Conservation (phyloP, 1,140 invertebrate genomes). For the Psilanteris sp. region DNA sequence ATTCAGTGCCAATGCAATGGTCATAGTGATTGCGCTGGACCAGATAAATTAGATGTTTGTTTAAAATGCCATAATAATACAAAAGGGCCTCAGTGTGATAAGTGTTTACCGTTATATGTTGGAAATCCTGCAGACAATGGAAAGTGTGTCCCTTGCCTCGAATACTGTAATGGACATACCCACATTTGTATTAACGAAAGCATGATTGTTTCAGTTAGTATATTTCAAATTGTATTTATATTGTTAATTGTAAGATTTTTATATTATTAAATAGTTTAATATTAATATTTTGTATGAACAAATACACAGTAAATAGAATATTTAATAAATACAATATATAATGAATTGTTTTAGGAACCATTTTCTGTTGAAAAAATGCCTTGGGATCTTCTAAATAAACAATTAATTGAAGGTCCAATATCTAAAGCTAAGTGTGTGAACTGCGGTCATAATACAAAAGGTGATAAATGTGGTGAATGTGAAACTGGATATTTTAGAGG, state of each 20-base stretch:
- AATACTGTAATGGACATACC: slow-evolving; percentile 95
- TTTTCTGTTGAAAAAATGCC: slow-evolving; percentile 81
- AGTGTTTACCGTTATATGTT: slow-evolving; percentile 93
- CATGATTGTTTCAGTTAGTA: slow-evolving; percentile 78
- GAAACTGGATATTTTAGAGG: slow-evolving; percentile 91
- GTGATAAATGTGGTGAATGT: slow-evolving; percentile 91
- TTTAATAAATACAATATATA: not conserved
- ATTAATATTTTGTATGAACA: too few species aligned
- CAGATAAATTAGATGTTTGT: slow-evolving; percentile 90
- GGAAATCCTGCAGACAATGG: slow-evolving; percentile 93
- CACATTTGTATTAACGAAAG: slow-evolving; percentile 87
- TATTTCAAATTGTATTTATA: too few species aligned
- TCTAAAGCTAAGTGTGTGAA: slow-evolving; percentile 89
- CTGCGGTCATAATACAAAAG: slow-evolving; percentile 92
- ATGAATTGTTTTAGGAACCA: slow-evolving; percentile 69
- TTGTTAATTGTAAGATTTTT: too few species aligned
- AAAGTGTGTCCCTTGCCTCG: slow-evolving; percentile 91
- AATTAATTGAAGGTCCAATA: slow-evolving; percentile 83
- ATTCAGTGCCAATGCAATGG: slow-evolving; percentile 97
- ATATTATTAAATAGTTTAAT: too few species aligned
- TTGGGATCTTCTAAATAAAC: slow-evolving; percentile 79
- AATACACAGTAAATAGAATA: too few species aligned
- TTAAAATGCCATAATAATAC: slow-evolving; percentile 95
- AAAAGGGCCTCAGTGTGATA: slow-evolving; percentile 91
- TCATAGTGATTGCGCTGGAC: slow-evolving; percentile 93